Conservation (phyloP, 2,888 invertebrate genomes). For the Lasioglossum calceatum region DNA sequence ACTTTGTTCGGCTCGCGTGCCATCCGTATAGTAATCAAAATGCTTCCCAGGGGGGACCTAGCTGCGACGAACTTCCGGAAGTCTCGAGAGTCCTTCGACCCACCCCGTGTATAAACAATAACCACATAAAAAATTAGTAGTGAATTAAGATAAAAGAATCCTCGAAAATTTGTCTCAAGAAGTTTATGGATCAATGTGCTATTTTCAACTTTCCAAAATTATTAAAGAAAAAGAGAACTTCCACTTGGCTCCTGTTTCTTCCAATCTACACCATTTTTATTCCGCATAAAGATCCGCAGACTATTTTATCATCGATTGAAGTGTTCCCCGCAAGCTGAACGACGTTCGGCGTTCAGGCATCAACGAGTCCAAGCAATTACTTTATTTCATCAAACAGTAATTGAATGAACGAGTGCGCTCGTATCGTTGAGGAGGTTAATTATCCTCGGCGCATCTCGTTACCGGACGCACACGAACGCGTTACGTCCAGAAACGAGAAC, state of each 20-base stretch:
- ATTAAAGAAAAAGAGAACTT: too few relatives aligned
- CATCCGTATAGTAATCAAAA: neutral
- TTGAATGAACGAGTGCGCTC: neutral
- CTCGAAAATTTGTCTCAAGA: neutral
- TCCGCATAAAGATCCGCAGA: too few relatives aligned
- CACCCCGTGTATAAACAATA: neutral
- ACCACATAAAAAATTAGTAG: neutral
- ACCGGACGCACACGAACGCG: neutral
- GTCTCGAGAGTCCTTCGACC: neutral
- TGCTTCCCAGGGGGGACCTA: neutral
- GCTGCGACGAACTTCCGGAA: neutral
- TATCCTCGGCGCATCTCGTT: neutral
- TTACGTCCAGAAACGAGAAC: neutral
- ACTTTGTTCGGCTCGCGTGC: neutral
- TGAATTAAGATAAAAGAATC: neutral
- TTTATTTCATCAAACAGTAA: neutral
- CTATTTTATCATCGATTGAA: neutral
- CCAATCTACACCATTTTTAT: too few relatives aligned
- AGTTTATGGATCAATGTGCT: neutral
- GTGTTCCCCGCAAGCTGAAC: neutral
- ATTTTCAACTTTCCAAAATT: too few relatives aligned
- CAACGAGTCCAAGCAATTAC: neutral
- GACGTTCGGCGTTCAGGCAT: neutral
- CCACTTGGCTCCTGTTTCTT: too few relatives aligned
- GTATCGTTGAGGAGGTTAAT: neutral